phyloP scores from a whole-genome alignment of 1,140 invertebrate genomes.

The Ditylenchus dipsaci region DNA sequence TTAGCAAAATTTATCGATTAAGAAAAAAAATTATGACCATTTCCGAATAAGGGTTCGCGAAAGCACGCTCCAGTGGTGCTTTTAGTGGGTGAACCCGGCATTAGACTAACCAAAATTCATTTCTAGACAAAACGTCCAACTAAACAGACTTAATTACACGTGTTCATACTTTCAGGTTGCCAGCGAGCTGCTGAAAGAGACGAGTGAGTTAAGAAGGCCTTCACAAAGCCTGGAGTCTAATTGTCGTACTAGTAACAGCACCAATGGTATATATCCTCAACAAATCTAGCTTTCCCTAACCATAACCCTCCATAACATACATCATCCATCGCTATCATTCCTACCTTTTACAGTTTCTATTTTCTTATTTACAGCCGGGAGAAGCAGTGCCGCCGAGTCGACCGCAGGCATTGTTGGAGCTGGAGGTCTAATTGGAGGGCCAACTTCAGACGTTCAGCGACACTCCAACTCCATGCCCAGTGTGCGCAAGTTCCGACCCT shows the following conservation, averaged over 20 bases:
- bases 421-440: slow-evolving; percentile 4
- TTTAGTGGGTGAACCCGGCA: no score
- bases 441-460: slow-evolving; percentile 4
- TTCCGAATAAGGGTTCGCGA: no score
- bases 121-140: no score
- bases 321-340: no score
- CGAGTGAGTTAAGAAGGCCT: slow-evolving; percentile 49
- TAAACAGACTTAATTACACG: no score
- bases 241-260: slow-evolving; percentile 38
- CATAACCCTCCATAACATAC: neutral
- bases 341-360: no score
- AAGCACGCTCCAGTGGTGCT: no score
- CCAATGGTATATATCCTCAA: neutral
- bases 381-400: slow-evolving; percentile 38
- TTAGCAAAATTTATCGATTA: no score
- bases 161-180: slow-evolving; percentile 67
- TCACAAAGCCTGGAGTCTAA: slow-evolving; percentile 43
- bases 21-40: no score
- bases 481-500: slow-evolving; percentile 74
- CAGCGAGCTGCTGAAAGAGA: slow-evolving; percentile 55
- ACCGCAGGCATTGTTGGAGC: slow-evolving; percentile 28
- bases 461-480: slow-evolving; percentile 41
- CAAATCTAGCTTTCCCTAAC: neutral
- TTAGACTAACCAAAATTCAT: no score
- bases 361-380: slow-evolving; percentile 1